phyloP scores from a whole-genome alignment of 2,113 vertebrate genomes.

The Abramis brama region DNA sequence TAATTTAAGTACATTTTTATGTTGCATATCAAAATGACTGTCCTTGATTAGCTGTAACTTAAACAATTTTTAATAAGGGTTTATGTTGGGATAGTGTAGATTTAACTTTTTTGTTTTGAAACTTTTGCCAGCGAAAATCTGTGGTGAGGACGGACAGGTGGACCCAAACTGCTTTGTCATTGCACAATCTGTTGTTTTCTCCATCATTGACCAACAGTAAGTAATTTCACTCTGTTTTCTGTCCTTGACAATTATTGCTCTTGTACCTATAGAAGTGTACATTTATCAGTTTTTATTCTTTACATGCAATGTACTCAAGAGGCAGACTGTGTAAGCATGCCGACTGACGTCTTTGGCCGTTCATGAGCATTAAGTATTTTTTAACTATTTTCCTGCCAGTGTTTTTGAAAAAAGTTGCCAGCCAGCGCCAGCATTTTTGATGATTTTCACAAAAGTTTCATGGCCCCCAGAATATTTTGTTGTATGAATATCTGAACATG shows the following conservation, averaged over 20 bases:
- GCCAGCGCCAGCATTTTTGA: too few relatives aligned
- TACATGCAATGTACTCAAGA: background rate
- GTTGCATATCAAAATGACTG: background rate
- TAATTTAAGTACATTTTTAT: background rate
- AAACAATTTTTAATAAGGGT: background rate
- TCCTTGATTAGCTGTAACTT: background rate
- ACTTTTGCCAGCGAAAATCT: constrained; percentile 89
- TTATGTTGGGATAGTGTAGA: background rate
- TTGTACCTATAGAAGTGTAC: background rate
- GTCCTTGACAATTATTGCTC: background rate
- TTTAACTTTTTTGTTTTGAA: too few relatives aligned
- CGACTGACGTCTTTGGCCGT: background rate
- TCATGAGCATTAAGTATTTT: background rate
- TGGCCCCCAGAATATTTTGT: too few relatives aligned
- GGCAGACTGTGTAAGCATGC: background rate
- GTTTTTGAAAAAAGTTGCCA: too few relatives aligned
- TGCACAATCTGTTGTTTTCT: constrained; percentile 88
- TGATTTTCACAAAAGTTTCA: too few relatives aligned
- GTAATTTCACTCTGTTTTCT: constrained; percentile 63
- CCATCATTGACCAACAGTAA: constrained; percentile 94
- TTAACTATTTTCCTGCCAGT: too few relatives aligned
- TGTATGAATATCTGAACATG: too few relatives aligned
- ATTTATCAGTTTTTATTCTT: background rate
- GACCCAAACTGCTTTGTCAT: constrained; percentile 96
- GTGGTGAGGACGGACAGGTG: constrained; percentile 97